Conservation (phyloP, 2,888 invertebrate species). For the Eupithecia centaureata region DNA sequence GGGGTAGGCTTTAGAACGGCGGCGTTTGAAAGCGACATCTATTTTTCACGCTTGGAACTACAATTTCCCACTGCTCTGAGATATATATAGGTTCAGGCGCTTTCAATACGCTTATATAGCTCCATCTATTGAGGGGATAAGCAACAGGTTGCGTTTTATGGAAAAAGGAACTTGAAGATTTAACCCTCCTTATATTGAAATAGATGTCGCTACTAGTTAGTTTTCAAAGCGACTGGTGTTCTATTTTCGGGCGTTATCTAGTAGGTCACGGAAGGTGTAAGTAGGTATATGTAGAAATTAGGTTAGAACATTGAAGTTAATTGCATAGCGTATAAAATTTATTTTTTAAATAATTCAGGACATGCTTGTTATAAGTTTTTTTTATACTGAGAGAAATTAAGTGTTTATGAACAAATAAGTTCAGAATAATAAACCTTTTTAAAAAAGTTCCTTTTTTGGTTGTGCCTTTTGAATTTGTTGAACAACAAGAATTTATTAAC, state of each 20-base stretch:
- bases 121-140: conserved; percentile 5
- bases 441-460: no score
- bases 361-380: background rate
- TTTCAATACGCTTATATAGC: background rate
- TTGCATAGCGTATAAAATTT: conserved; percentile 2
- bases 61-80: background rate
- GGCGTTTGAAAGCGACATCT: conserved; percentile 29
- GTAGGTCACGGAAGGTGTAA: conserved; percentile 14
- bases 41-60: background rate
- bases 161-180: background rate
- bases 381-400: background rate
- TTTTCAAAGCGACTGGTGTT: background rate
- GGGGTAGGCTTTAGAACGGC: background rate
- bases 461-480: background rate
- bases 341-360: conserved; percentile 1
- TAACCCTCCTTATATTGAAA: background rate
- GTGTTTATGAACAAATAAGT: background rate
- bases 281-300: conserved; percentile 1
- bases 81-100: background rate
- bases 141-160: background rate
- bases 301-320: conserved; percentile 11
- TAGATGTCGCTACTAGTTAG: conserved; percentile 6
- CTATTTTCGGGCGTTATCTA: conserved; percentile 32
- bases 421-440: background rate
- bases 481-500: background rate